Conservation (phyloP, 1,140 invertebrate genomes). For the Zophobas atratus region DNA sequence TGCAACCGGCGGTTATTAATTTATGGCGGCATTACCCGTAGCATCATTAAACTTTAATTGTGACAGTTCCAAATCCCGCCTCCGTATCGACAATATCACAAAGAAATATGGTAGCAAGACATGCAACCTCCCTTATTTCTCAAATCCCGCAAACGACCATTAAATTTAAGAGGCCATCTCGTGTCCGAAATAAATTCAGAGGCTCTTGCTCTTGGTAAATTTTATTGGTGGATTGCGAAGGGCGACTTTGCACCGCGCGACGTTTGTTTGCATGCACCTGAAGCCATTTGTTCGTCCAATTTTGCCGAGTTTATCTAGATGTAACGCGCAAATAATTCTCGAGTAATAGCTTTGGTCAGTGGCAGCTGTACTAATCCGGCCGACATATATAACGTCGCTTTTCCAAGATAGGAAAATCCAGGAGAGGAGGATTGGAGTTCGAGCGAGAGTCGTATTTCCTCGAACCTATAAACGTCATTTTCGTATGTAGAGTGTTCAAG, state of each 20-base stretch:
- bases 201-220: background rate
- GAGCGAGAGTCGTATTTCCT: slow-evolving; percentile 52
- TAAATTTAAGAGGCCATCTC: slow-evolving; percentile 3
- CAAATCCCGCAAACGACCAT: slow-evolving; percentile 26
- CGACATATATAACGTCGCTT: slow-evolving; percentile 45
- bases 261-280: background rate
- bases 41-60: slow-evolving; percentile 29
- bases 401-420: slow-evolving; percentile 53
- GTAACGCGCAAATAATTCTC: slow-evolving; percentile 48
- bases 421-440: slow-evolving; percentile 51
- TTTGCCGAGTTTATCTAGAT: slow-evolving; percentile 42
- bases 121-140: slow-evolving; percentile 12
- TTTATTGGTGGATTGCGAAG: background rate
- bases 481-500: slow-evolving; percentile 52
- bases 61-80: slow-evolving; percentile 13
- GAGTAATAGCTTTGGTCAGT: slow-evolving; percentile 45
- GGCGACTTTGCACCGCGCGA: background rate
- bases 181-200: slow-evolving; percentile 4
- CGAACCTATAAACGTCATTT: slow-evolving; percentile 56
- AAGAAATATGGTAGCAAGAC: slow-evolving; percentile 15
- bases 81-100: slow-evolving; percentile 12
- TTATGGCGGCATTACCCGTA: background rate
- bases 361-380: slow-evolving; percentile 40
- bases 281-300: slow-evolving; percentile 11
- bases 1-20: slow-evolving; percentile 10